Conservation (phyloP, 2,888 invertebrate species). For the Ormia ochracea region DNA sequence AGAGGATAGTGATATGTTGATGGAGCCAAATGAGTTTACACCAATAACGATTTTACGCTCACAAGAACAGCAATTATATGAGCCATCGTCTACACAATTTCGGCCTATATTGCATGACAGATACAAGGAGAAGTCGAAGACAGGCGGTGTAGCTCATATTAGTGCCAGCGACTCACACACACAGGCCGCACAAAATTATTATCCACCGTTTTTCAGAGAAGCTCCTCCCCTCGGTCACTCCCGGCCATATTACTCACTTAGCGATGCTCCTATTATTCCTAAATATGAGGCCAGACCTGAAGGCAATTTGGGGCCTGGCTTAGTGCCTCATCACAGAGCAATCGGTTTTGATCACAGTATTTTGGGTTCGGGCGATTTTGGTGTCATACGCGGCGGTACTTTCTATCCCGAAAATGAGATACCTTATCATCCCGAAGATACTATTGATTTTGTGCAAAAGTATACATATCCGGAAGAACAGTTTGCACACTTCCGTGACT, state of each 20-base stretch:
- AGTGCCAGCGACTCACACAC: constrained; percentile 69
- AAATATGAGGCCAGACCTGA: constrained; percentile 77
- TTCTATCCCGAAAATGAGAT: constrained; percentile 87
- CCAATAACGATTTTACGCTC: constrained; percentile 74
- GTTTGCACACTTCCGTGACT: constrained; percentile 92
- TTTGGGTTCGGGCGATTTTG: constrained; percentile 90
- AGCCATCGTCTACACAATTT: constrained; percentile 68
- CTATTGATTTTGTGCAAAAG: constrained; percentile 79
- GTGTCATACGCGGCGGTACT: constrained; percentile 90
- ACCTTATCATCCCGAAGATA: constrained; percentile 78
- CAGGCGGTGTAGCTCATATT: constrained; percentile 4
- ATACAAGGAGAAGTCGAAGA: constrained; percentile 66
- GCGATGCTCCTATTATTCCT: constrained; percentile 79
- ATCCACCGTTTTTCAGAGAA: constrained; percentile 85
- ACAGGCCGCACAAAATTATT: constrained; percentile 83
- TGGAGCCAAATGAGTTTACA: constrained; percentile 76
- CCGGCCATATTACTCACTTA: constrained; percentile 80
- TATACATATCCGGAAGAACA: constrained; percentile 88
- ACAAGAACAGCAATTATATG: constrained; percentile 73
- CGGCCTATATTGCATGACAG: constrained; percentile 67
- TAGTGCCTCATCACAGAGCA: constrained; percentile 63
- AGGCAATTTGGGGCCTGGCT: constrained; percentile 63
- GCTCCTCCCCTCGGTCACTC: constrained; percentile 81
- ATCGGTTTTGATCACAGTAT: constrained; percentile 81
- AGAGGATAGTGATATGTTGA: constrained; percentile 76